Evolutionary conservation across 1,140 invertebrate genomes (phyloP).

Genomic region (Sycobia sp.): DNA sequence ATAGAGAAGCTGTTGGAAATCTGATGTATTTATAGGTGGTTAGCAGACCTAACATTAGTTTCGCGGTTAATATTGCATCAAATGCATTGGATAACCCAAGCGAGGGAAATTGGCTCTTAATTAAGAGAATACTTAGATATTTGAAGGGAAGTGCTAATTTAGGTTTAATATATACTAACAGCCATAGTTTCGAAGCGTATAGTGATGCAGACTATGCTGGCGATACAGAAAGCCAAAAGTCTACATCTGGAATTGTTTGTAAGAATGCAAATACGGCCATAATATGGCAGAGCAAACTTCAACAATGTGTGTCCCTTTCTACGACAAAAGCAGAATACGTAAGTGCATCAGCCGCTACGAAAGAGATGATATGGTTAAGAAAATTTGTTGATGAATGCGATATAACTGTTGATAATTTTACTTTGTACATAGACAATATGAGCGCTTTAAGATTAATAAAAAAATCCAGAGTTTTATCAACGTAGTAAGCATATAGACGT

Average conservation of each 20-base stretch:
- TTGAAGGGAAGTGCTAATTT: slow-evolving; percentile 28
- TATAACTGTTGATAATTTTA: too few relatives aligned
- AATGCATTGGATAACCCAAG: slow-evolving; percentile 6
- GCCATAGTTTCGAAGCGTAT: slow-evolving; percentile 1
- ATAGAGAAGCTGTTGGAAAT: too few relatives aligned
- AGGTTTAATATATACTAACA: slow-evolving; percentile 19
- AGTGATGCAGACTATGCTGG: slow-evolving; percentile 28
- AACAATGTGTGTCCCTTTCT: slow-evolving; percentile 36
- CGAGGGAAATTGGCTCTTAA: background rate
- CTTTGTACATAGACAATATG: slow-evolving; percentile 40
- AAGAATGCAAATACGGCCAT: slow-evolving; percentile 24
- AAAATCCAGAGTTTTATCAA: slow-evolving; percentile 37
- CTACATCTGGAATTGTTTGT: slow-evolving; percentile 30
- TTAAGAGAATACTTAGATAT: slow-evolving; percentile 28
- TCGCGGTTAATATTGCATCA: too few relatives aligned
- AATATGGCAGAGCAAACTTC: too few relatives aligned
- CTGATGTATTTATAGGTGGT: slow-evolving; percentile 45
- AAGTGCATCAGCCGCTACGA: slow-evolving; percentile 36
- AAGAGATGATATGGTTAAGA: slow-evolving; percentile 32
- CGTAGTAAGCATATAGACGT: slow-evolving; percentile 44
- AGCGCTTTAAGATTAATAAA: slow-evolving; percentile 38
- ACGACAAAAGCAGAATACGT: slow-evolving; percentile 53
- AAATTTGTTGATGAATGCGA: too few relatives aligned
- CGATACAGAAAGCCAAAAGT: slow-evolving; percentile 1
- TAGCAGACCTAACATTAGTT: slow-evolving; percentile 49